These are phyloP conservation scores for Orientallactaga bullata DNA, from an alignment of 2,113 vertebrate species.

Conservation along the genomic window DNA sequence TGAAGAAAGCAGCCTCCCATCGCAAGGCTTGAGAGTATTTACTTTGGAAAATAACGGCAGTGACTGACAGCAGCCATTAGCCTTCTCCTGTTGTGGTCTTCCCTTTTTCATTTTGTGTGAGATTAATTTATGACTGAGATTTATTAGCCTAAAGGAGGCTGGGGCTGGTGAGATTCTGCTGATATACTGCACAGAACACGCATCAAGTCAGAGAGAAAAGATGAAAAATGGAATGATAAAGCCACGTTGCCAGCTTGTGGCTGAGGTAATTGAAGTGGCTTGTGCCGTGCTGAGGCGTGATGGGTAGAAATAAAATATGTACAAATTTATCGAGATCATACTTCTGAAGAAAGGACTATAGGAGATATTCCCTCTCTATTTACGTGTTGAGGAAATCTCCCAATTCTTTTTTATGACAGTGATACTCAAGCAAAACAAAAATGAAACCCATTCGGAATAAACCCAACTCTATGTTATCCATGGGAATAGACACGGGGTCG, in stretches of 20 bases:
- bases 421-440: conserved; percentile 77
- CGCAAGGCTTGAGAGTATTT: background rate
- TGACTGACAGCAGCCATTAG: conserved; percentile 64
- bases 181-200: conserved; percentile 82
- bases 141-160: conserved; percentile 85
- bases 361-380: conserved; percentile 79
- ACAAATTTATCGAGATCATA: conserved; percentile 85
- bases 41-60: background rate
- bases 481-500: conserved; percentile 51
- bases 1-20: background rate
- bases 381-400: conserved; percentile 71
- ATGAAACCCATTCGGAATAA: conserved; percentile 78
- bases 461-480: conserved; percentile 46
- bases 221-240: conserved; percentile 88
- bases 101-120: conserved; percentile 83
- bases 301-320: conserved; percentile 86
- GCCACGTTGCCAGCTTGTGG: conserved; percentile 82
- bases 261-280: conserved; percentile 87
- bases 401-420: conserved; percentile 81
- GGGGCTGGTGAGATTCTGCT: conserved; percentile 84
- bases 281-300: conserved; percentile 82
- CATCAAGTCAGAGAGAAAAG: conserved; percentile 77
- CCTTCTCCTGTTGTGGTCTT: conserved; percentile 76
- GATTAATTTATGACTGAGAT: conserved; percentile 84
- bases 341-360: conserved; percentile 75